Evolutionary conservation across 2,113 vertebrate genomes (phyloP).

Genomic region (Sciurus niger): DNA sequence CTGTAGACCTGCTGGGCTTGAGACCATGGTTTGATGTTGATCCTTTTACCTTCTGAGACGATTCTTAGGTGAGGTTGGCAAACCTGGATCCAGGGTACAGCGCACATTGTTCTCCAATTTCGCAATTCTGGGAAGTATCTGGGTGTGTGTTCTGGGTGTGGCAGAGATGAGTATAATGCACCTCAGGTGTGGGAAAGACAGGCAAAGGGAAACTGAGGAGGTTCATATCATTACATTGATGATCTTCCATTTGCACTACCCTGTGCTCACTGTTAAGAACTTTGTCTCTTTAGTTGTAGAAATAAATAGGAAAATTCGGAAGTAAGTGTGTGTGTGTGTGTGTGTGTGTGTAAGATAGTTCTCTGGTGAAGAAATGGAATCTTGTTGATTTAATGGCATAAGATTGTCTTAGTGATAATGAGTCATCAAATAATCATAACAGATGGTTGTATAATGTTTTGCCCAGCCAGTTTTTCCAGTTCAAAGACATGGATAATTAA

Average conservation of each 20-base stretch:
- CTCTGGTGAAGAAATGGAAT: constrained; percentile 59
- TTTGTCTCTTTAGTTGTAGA: not conserved
- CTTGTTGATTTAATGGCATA: constrained; percentile 49
- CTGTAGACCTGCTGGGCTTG: not conserved
- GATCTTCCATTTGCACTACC: not conserved
- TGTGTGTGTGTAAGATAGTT: not conserved
- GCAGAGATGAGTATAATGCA: constrained; percentile 10
- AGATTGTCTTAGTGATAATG: constrained; percentile 50
- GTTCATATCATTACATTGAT: not conserved
- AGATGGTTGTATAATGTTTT: constrained; percentile 57
- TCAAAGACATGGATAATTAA: constrained; percentile 54
- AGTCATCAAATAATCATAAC: constrained; percentile 55
- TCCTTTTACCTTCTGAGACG: not conserved
- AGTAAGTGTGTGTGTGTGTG: not conserved
- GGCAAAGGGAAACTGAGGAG: not conserved
- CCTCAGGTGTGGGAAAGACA: constrained; percentile 45
- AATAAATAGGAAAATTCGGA: constrained; percentile 5
- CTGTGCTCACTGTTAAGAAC: not conserved
- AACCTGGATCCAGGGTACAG: not conserved
- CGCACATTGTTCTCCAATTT: constrained; percentile 18
- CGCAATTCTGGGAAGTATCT: constrained; percentile 59
- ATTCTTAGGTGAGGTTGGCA: not conserved
- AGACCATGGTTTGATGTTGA: not conserved
- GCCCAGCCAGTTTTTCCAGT: constrained; percentile 67
- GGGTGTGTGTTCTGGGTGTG: constrained; percentile 66